These are phyloP conservation scores for Leontocebus nigricollis DNA, from an alignment of 2,797 vertebrate genomes.

Conservation along the genomic window DNA sequence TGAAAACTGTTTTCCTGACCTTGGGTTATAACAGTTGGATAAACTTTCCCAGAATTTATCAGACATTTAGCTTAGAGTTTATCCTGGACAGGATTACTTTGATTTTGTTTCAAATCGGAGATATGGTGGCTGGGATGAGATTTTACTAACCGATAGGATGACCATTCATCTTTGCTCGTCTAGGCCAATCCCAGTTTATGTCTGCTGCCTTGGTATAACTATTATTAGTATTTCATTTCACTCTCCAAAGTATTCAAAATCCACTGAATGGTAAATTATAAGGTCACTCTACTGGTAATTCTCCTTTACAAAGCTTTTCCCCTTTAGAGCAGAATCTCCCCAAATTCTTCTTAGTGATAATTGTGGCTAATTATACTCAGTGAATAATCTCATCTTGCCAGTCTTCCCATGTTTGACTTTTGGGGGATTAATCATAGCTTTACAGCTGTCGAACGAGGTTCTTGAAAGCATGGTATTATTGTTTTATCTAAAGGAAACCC, in stretches of 20 bases:
- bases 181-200: background rate
- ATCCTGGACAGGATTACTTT: background rate
- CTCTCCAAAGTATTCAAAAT: constrained; percentile 13
- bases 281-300: background rate
- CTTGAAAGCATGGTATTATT: constrained; percentile 74
- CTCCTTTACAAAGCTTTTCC: constrained; percentile 52
- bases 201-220: background rate
- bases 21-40: background rate
- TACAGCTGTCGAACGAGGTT: constrained; percentile 72
- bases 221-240: background rate
- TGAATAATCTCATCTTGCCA: constrained; percentile 81
- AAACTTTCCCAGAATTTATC: background rate
- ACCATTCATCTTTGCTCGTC: background rate
- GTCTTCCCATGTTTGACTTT: constrained; percentile 76
- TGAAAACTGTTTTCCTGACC: background rate
- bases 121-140: background rate
- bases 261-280: background rate
- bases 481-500: constrained; percentile 78
- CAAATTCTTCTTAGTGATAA: constrained; percentile 75
- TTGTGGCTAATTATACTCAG: constrained; percentile 77
- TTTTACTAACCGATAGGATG: background rate
- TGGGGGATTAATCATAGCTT: constrained; percentile 81
- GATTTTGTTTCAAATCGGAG: background rate
- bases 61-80: background rate
- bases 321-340: constrained; percentile 43